These are phyloP conservation scores for Coleophora flavipennella DNA, from an alignment of 2,888 invertebrate genomes.

Conservation along the genomic window DNA sequence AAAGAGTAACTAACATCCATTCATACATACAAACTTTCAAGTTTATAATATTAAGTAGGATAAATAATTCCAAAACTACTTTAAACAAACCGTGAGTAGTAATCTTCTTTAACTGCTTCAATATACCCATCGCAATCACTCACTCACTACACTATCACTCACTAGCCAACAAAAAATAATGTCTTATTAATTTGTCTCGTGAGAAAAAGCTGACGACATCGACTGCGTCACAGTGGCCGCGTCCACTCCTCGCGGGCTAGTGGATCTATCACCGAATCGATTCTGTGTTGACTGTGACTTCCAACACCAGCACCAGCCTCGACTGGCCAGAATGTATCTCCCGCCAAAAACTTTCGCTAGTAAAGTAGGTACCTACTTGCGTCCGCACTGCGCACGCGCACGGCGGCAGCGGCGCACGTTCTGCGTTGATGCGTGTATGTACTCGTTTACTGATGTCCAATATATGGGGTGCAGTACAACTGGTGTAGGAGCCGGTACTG, in stretches of 20 bases:
- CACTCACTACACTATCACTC: slow-evolving; percentile 17
- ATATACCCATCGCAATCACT: slow-evolving; percentile 45
- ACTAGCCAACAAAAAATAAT: slow-evolving; percentile 6
- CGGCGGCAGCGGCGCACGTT: too few species aligned
- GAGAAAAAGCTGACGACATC: too few species aligned
- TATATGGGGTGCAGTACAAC: too few species aligned
- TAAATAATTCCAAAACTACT: too few species aligned
- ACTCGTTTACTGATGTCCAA: too few species aligned
- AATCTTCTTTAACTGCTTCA: slow-evolving; percentile 63
- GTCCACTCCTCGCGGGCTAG: slow-evolving; percentile 28
- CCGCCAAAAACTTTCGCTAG: slow-evolving; percentile 31
- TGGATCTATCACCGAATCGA: slow-evolving; percentile 35
- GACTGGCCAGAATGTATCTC: slow-evolving; percentile 30
- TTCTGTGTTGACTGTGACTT: slow-evolving; percentile 26
- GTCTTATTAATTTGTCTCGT: slow-evolving; percentile 2
- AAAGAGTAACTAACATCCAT: too few species aligned
- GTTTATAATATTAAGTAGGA: too few species aligned
- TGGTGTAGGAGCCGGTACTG: too few species aligned
- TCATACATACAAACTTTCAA: too few species aligned
- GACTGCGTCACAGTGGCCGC: slow-evolving; percentile 16
- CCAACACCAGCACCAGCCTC: slow-evolving; percentile 25
- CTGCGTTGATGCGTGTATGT: too few species aligned
- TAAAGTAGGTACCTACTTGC: too few species aligned
- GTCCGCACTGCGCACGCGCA: slow-evolving; percentile 5
- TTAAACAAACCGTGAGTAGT: slow-evolving; percentile 45